These are phyloP conservation scores for Lepus europaeus DNA, from an alignment of 2,113 vertebrate species.

Conservation along the genomic window DNA sequence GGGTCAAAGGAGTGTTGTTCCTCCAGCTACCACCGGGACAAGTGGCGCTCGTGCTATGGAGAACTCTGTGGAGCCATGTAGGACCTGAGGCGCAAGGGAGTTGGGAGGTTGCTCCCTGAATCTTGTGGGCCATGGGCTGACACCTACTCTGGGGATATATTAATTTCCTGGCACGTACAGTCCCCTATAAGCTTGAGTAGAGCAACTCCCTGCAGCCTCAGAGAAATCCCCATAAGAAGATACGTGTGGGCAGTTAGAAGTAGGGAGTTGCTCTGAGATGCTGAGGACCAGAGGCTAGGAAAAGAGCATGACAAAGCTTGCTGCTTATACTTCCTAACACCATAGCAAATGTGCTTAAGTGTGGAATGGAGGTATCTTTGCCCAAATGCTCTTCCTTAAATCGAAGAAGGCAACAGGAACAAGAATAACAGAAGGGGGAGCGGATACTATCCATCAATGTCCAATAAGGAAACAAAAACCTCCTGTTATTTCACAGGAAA, in stretches of 20 bases:
- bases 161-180: conserved; percentile 4
- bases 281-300: neutral
- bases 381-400: neutral
- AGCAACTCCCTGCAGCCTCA: neutral
- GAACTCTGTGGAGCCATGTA: neutral
- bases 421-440: neutral
- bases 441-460: neutral
- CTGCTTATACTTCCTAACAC: neutral
- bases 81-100: neutral
- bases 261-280: neutral
- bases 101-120: neutral
- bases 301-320: neutral
- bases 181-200: neutral
- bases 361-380: neutral
- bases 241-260: neutral
- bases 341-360: neutral
- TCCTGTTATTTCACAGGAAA: neutral
- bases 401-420: neutral
- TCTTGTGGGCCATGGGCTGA: neutral
- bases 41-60: neutral
- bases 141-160: neutral
- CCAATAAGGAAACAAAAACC: neutral
- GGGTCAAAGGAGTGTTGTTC: neutral
- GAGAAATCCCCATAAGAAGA: neutral
- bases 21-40: too few species aligned